phyloP scores from a whole-genome alignment of 2,797 vertebrate species.

The Anguilla megastoma region DNA sequence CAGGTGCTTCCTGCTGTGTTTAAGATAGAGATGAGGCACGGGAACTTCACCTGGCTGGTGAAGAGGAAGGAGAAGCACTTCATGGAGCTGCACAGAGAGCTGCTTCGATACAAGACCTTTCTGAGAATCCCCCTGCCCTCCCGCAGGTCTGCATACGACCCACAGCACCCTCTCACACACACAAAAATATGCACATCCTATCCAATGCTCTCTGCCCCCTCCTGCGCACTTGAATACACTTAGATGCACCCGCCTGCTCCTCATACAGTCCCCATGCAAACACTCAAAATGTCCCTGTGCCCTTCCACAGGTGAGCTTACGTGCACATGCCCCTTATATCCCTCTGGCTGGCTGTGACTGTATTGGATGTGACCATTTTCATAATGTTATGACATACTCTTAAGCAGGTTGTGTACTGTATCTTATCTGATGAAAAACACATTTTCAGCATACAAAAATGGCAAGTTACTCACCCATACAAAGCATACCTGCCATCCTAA shows the following conservation, averaged over 20 bases:
- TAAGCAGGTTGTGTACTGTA: background rate
- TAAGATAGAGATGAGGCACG: slow-evolving; percentile 89
- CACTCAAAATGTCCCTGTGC: slow-evolving; percentile 62
- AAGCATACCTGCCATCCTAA: too few relatives aligned
- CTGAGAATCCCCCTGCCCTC: slow-evolving; percentile 80
- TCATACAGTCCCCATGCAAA: too few relatives aligned
- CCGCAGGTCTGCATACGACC: slow-evolving; percentile 57
- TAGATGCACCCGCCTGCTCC: background rate
- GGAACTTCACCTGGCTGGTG: slow-evolving; percentile 91
- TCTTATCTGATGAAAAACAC: background rate
- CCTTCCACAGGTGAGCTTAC: slow-evolving; percentile 60
- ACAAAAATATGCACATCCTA: slow-evolving; percentile 50
- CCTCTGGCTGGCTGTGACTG: background rate
- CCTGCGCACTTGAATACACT: too few relatives aligned
- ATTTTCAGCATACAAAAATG: too few relatives aligned
- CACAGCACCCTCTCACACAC: background rate
- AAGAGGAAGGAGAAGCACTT: slow-evolving; percentile 98
- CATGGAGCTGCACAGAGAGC: slow-evolving; percentile 90
- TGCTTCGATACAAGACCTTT: slow-evolving; percentile 91
- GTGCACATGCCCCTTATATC: background rate
- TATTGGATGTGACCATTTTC: background rate
- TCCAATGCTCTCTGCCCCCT: too few relatives aligned
- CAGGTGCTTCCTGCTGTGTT: slow-evolving; percentile 77
- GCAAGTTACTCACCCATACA: too few relatives aligned
- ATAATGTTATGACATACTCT: background rate